Conservation (phyloP, 2,113 vertebrate genomes). For the Podarcis cretensis region DNA sequence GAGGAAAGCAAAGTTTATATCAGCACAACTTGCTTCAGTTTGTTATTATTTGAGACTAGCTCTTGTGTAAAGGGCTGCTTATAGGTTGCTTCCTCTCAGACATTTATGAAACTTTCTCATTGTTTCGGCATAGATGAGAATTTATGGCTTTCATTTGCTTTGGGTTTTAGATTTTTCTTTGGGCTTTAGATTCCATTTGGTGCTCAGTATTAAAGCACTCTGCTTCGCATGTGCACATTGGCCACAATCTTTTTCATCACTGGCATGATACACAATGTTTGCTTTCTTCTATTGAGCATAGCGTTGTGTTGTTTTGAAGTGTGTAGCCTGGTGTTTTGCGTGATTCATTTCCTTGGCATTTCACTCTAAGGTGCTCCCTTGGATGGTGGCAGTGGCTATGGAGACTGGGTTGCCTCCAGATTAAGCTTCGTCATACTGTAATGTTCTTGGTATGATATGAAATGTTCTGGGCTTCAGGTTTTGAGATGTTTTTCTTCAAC, state of each 20-base stretch:
- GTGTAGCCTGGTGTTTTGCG: constrained; percentile 41
- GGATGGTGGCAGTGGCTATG: constrained; percentile 36
- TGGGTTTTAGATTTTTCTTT: constrained; percentile 6
- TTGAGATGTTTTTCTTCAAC: not conserved
- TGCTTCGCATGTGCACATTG: constrained; percentile 29
- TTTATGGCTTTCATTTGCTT: constrained; percentile 11
- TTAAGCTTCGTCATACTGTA: constrained; percentile 29
- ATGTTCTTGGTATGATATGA: not conserved
- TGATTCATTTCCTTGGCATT: constrained; percentile 69
- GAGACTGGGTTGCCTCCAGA: constrained; percentile 8
- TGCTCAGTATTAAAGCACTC: not conserved
- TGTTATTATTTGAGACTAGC: rapidly evolving
- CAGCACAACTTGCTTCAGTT: rapidly evolving
- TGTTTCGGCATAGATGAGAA: not conserved
- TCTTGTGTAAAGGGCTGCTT: rapidly evolving
- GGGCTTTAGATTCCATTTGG: constrained; percentile 18
- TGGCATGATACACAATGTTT: constrained; percentile 54
- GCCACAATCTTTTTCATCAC: constrained; percentile 45
- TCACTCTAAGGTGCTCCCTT: constrained; percentile 46
- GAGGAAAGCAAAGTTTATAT: not conserved
- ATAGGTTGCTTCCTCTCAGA: not conserved
- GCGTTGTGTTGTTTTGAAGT: constrained; percentile 35
- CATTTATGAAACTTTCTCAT: not conserved
- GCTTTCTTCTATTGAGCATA: constrained; percentile 31
- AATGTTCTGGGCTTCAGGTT: not conserved